phyloP scores from a whole-genome alignment of 2,797 vertebrate genomes.

The Chaetodon trifasciatus region DNA sequence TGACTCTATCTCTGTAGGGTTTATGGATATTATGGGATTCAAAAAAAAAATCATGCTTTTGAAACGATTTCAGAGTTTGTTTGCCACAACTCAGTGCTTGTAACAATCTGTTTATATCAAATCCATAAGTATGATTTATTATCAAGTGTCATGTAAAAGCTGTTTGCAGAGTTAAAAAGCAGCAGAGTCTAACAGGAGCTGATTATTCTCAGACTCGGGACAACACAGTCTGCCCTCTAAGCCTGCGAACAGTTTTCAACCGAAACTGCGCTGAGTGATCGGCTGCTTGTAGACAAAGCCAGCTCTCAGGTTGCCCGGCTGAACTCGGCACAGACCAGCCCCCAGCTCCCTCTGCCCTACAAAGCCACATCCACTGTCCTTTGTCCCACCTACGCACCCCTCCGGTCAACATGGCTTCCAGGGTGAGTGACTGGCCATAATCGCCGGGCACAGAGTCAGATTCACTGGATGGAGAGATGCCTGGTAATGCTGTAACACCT shows the following conservation, averaged over 20 bases:
- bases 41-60: slow-evolving; percentile 39
- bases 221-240: slow-evolving; percentile 67
- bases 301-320: slow-evolving; percentile 67
- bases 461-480: slow-evolving; percentile 56
- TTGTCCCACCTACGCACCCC: slow-evolving; percentile 29
- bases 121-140: slow-evolving; percentile 73
- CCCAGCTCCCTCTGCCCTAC: slow-evolving; percentile 59
- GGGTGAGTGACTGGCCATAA: slow-evolving; percentile 19
- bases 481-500: slow-evolving; percentile 66
- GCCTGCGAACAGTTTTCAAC: slow-evolving; percentile 77
- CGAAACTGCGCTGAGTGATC: slow-evolving; percentile 85
- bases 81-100: slow-evolving; percentile 58
- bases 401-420: slow-evolving; percentile 30
- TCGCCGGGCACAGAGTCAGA: slow-evolving; percentile 48
- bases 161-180: slow-evolving; percentile 58
- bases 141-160: slow-evolving; percentile 53
- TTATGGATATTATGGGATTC: slow-evolving; percentile 38
- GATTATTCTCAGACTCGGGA: slow-evolving; percentile 72
- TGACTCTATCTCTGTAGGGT: slow-evolving; percentile 33
- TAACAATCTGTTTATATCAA: slow-evolving; percentile 68
- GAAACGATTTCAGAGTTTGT: slow-evolving; percentile 58
- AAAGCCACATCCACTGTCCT: slow-evolving; percentile 62
- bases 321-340: slow-evolving; percentile 43
- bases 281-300: slow-evolving; percentile 83
- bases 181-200: slow-evolving; percentile 73